Base-by-base conservation (phyloP, 2,113 vertebrate genomes). In the Ochotona curzoniae region DNA sequence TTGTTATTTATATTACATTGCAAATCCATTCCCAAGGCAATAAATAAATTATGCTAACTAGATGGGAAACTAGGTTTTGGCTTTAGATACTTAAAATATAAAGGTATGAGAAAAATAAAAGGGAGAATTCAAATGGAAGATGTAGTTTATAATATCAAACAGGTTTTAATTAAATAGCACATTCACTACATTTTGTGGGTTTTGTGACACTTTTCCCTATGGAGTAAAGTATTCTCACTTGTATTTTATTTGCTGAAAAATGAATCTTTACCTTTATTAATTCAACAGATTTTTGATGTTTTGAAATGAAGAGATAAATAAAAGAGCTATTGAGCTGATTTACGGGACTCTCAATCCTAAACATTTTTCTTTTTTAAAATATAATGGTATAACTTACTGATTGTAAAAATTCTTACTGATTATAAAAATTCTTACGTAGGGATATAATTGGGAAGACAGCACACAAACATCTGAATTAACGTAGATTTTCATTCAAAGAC, bases 21-120 rank as follows among this genome's bases (percentile, higher is more conserved):
- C 92, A 93, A 92, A 90, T 90, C 82, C 86, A n/a, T 76, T 70
- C 94, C 74, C 75, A 96, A 71, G 79, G 88, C 88, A 64, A 94
- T 94, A 96, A 93, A 94, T 90, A 96, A 93, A 96, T 95, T 96
- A 96, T 96, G 94, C 88, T 93, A 97, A 96, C 47, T 88, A 96
- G 79, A 71, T 80, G 88, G 85, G 89, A 97, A 95, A 92, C 54
- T 75, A 86, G 66, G 63, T 94, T 95, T 91, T 95, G 83, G 80
- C 80, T 90, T 96, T 90, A 89, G 91, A 91, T 89, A 64, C 83
- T 94, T 94, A 95, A 95, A 87, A 95, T 96, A 70, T 92, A 91
- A 94, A 93, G 69, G 69, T 87, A 69, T 80, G 51, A 30, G 54
- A 78, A 85, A 93, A 93, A 73, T 73, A 83, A 88, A 96, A 81